A percentile compares a stretch with the other conserved stretches of the same genome.
Conservation (phyloP, 2,888 invertebrate species). For the Campoplex nolae region DNA sequence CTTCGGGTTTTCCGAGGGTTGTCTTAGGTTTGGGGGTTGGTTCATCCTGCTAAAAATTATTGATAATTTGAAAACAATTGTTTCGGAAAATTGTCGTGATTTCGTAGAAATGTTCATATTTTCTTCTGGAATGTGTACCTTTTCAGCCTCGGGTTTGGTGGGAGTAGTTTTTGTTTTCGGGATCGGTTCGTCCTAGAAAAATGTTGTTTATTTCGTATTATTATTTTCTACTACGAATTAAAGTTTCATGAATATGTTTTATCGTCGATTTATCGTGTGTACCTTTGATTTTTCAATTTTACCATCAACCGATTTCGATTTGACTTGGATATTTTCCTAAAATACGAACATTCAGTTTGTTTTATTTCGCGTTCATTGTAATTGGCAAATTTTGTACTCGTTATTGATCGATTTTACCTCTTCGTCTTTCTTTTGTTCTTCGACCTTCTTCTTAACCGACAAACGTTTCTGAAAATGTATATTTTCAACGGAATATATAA, state of each 20-base stretch:
- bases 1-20: conserved; percentile 67
- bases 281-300: conserved; percentile 75
- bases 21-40: conserved; percentile 66
- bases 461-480: conserved; percentile 69
- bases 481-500: background rate
- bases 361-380: background rate
- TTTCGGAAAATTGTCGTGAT: background rate
- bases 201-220: conserved; percentile 27
- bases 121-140: conserved; percentile 50
- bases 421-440: conserved; percentile 52
- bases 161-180: conserved; percentile 69
- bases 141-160: conserved; percentile 64
- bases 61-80: conserved; percentile 9
- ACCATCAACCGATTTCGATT: conserved; percentile 59
- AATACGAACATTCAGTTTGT: conserved; percentile 46
- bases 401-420: conserved; percentile 52
- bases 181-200: conserved; percentile 70
- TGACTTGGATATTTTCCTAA: conserved; percentile 69
- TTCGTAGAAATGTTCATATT: background rate
- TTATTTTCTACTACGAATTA: background rate
- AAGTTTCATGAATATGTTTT: conserved; percentile 6
- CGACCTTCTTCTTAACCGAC: conserved; percentile 68
- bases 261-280: conserved; percentile 57
- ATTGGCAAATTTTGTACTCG: background rate
- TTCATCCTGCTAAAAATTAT: conserved; percentile 72